These are phyloP conservation scores for Trichosurus vulpecula DNA, from an alignment of 2,797 vertebrate genomes.

Conservation along the genomic window DNA sequence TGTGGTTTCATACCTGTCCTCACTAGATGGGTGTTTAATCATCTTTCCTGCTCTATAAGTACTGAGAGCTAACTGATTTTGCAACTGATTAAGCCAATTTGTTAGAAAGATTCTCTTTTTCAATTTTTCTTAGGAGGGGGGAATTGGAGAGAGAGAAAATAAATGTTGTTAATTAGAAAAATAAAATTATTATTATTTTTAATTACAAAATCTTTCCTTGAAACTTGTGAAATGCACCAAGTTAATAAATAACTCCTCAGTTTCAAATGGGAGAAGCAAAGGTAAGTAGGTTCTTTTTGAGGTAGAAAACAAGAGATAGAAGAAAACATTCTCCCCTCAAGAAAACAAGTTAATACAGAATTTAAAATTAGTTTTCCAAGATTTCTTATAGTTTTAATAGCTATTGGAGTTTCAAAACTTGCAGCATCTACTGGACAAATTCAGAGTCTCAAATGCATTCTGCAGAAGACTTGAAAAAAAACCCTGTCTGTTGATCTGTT, in stretches of 20 bases:
- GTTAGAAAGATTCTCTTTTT: not conserved
- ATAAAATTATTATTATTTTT: not conserved
- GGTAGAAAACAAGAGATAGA: not conserved
- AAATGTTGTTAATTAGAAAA: not conserved
- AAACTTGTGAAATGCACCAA: not conserved
- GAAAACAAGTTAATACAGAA: not conserved
- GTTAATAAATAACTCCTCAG: conserved; percentile 11
- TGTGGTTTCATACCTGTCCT: not conserved
- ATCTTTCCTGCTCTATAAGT: not conserved
- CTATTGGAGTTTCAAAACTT: not conserved
- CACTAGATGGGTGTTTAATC: not conserved
- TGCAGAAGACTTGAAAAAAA: not conserved
- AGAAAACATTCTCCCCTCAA: not conserved
- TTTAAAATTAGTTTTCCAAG: not conserved
- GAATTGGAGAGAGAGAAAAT: not conserved
- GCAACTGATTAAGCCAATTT: not conserved
- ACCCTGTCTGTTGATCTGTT: not conserved
- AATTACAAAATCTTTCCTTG: not conserved
- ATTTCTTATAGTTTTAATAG: not conserved
- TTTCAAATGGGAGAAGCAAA: not conserved
- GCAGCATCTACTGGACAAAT: not conserved
- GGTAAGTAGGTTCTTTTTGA: not conserved
- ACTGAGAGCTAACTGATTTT: not conserved
- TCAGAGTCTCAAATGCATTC: not conserved
- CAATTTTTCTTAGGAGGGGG: not conserved